phyloP scores from a whole-genome alignment of 2,797 vertebrate genomes.

The Myripristis murdjan region DNA sequence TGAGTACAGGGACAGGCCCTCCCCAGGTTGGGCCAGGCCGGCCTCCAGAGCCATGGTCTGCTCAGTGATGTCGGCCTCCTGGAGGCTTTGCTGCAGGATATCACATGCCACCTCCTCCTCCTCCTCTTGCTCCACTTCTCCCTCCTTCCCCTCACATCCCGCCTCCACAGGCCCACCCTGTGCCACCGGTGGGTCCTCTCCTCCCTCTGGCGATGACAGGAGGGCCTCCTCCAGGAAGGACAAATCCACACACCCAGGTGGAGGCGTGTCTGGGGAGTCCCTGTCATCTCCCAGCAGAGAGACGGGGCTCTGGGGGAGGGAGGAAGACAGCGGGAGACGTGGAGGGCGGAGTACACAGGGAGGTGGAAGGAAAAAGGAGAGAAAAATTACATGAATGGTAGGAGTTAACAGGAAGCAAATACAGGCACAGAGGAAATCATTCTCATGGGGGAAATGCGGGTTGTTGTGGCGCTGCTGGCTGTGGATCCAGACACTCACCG shows the following conservation, averaged over 20 bases:
- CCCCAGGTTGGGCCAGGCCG: conserved; percentile 76
- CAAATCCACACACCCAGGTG: conserved; percentile 86
- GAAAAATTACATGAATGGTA: conserved; percentile 49
- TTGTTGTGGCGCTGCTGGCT: conserved; percentile 66
- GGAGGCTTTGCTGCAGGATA: conserved; percentile 88
- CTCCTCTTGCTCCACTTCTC: conserved; percentile 68
- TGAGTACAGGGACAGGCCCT: conserved; percentile 81
- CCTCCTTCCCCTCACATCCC: conserved; percentile 70
- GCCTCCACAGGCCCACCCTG: conserved; percentile 58
- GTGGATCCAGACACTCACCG: conserved; percentile 83
- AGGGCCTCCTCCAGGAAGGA: conserved; percentile 89
- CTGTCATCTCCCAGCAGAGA: conserved; percentile 86
- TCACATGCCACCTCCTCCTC: conserved; percentile 83
- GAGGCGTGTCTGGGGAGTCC: conserved; percentile 81
- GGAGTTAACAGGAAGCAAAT: conserved; percentile 58
- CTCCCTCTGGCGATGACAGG: conserved; percentile 81
- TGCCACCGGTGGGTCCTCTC: conserved; percentile 64
- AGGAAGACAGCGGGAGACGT: conserved; percentile 15
- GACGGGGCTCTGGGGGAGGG: conserved; percentile 81
- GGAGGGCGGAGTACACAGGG: background rate
- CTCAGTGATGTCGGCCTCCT: conserved; percentile 89
- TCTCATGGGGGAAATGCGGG: conserved; percentile 48
- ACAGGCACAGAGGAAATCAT: conserved; percentile 42
- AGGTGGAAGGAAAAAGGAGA: conserved; percentile 14
- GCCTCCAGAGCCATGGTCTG: conserved; percentile 88